Conservation (phyloP, 2,797 vertebrate genomes). For the Galaxias olidus region DNA sequence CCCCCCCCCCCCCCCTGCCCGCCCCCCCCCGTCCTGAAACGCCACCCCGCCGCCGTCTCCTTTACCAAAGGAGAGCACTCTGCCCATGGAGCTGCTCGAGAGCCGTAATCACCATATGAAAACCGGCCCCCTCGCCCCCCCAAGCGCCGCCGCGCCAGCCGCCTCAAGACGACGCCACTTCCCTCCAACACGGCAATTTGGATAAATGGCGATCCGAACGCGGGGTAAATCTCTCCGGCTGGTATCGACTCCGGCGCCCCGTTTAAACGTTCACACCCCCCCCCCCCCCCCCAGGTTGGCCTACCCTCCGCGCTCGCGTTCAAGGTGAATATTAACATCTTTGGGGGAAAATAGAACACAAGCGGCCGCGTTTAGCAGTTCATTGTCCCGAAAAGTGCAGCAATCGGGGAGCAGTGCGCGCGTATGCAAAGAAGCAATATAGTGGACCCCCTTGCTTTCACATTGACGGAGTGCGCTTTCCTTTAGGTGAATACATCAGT, state of each 20-base stretch:
- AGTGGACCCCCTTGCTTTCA: constrained; percentile 59
- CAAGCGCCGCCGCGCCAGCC: constrained; percentile 20
- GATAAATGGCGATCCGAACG: constrained; percentile 46
- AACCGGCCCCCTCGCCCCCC: constrained; percentile 37
- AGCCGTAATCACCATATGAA: constrained; percentile 52
- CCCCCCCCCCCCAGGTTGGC: constrained; percentile 24
- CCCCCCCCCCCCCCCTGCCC: constrained; percentile 41
- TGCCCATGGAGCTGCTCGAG: constrained; percentile 36
- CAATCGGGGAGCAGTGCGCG: constrained; percentile 67
- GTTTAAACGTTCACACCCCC: constrained; percentile 23
- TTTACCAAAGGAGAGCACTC: constrained; percentile 44
- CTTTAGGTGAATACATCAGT: constrained; percentile 75
- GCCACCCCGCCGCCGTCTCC: constrained; percentile 27
- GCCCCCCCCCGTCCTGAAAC: constrained; percentile 40
- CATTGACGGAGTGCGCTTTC: constrained; percentile 68
- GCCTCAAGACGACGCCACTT: constrained; percentile 14
- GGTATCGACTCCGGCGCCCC: constrained; percentile 28
- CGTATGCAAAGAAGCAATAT: constrained; percentile 70
- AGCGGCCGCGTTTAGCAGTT: constrained; percentile 52
- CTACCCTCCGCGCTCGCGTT: constrained; percentile 40
- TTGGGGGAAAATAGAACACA: constrained; percentile 13
- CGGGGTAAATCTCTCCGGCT: constrained; percentile 48
- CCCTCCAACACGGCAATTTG: constrained; percentile 35
- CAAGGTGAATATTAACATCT: constrained; percentile 54
- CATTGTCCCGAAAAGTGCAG: constrained; percentile 62